Base-by-base conservation (phyloP, 2,113 vertebrate species). In the Nothoprocta pentlandii region DNA sequence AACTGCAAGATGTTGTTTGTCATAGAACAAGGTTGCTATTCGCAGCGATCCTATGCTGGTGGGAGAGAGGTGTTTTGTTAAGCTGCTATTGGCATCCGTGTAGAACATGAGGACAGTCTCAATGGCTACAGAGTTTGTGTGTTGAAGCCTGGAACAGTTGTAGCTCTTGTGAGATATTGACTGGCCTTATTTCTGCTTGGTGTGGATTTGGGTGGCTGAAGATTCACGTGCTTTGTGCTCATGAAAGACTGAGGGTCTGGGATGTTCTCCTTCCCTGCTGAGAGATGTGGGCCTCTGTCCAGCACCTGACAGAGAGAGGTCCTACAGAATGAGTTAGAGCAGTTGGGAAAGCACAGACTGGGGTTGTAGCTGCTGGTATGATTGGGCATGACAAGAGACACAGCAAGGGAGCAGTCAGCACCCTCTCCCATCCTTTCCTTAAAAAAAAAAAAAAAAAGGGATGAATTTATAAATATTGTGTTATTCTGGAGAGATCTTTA, bases 1-100 rank as follows among this genome's bases (percentile, higher is more conserved):
- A 80, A 89, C 82, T 73, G 80, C 83, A 80, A n/a, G 90, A 76
- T 90, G 85, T 56, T 88, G 30, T 95, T 97, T 90, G 76, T 88
- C 80, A 12, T 46, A 66, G 83, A 89, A 77, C 80, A 77, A 86
- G 70, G 67, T 63, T 94, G 80, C 80, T 90, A 41, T 81, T 94
- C 77, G 74, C 86, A 82, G 86, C 70, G 85, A 90, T 49, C 76
- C 9, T 10, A 11, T 54, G 66, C 83, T 64, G 41, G 15, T 53
- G 79, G 67, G 62, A 92, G 70, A 91, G n/a, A 36, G 34, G 15
- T 0, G 0, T 77, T 94, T 85, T 77, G 80, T 94, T 92, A 51
- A 62, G 41, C 77, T 59, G 58, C 58, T 49, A 76, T 16, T 79
- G 74, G 49, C 75, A 59, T 19, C 62, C 61, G 8, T 9, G 26